Evolutionary conservation across 1,140 invertebrate species (phyloP).

Genomic region (Saxidomus purpurata): DNA sequence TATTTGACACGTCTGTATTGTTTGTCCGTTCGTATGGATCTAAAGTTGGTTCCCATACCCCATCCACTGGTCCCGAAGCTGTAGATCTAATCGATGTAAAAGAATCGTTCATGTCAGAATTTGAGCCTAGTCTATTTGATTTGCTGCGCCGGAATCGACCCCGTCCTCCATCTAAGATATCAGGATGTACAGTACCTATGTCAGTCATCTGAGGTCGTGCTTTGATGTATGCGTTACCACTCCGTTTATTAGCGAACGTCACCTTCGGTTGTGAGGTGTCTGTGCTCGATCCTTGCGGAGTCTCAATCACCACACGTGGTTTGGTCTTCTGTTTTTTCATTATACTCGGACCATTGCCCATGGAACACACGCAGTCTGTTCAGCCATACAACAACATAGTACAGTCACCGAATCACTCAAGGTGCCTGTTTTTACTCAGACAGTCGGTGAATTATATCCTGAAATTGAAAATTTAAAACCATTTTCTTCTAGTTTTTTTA

Average conservation of each 20-base stretch:
- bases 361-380: neutral
- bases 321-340: slow-evolving; percentile 24
- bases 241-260: slow-evolving; percentile 39
- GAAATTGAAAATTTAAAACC: no score
- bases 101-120: slow-evolving; percentile 15
- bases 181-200: slow-evolving; percentile 41
- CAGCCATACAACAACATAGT: neutral
- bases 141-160: slow-evolving; percentile 19
- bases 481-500: no score
- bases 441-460: no score
- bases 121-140: slow-evolving; percentile 11
- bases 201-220: slow-evolving; percentile 60
- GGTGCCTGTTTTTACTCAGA: no score
- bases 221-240: slow-evolving; percentile 18
- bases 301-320: slow-evolving; percentile 57
- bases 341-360: slow-evolving; percentile 45
- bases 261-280: slow-evolving; percentile 34
- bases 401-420: no score
- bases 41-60: slow-evolving; percentile 59
- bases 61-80: slow-evolving; percentile 43
- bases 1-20: neutral
- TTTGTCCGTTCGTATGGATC: slow-evolving; percentile 46
- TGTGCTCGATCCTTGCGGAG: slow-evolving; percentile 35
- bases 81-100: slow-evolving; percentile 33
- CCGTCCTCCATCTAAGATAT: neutral